phyloP scores from a whole-genome alignment of 2,888 invertebrate genomes.

The Cremastobaeus sp. region DNA sequence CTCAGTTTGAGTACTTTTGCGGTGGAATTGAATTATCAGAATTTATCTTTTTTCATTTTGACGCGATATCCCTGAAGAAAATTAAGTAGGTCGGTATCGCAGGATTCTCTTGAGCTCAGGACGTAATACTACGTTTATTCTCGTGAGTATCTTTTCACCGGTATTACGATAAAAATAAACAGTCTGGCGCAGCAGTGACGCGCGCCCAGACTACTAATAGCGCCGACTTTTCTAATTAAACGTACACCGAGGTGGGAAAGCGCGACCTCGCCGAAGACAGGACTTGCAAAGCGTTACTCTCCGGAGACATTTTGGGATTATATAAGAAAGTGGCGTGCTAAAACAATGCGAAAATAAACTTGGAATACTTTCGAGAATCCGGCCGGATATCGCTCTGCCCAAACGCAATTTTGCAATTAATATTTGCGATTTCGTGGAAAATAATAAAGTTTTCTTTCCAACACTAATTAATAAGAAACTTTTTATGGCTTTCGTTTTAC shows the following conservation, averaged over 20 bases:
- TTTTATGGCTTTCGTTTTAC: conserved; percentile 16
- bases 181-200: conserved; percentile 18
- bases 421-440: conserved; percentile 33
- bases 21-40: conserved; percentile 24
- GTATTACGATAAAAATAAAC: conserved; percentile 48
- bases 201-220: conserved; percentile 46
- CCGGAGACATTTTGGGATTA: conserved; percentile 36
- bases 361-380: conserved; percentile 14
- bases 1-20: conserved; percentile 16
- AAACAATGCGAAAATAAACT: conserved; percentile 33
- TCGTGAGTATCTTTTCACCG: conserved; percentile 42
- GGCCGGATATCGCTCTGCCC: background rate
- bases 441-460: conserved; percentile 13
- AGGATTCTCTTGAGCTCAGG: conserved; percentile 21
- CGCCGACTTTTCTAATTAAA: conserved; percentile 53
- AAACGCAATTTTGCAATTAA: conserved; percentile 45
- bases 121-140: conserved; percentile 29
- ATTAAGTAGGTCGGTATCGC: conserved; percentile 27
- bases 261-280: conserved; percentile 16
- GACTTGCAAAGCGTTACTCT: conserved; percentile 32
- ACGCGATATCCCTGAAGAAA: conserved; percentile 14
- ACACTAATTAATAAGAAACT: conserved; percentile 35
- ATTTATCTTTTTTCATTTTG: conserved; percentile 37
- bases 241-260: conserved; percentile 26
- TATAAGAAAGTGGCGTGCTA: conserved; percentile 2